Evolutionary conservation across 2,888 invertebrate genomes (phyloP).

Genomic region (Drosophila tanythrix): DNA sequence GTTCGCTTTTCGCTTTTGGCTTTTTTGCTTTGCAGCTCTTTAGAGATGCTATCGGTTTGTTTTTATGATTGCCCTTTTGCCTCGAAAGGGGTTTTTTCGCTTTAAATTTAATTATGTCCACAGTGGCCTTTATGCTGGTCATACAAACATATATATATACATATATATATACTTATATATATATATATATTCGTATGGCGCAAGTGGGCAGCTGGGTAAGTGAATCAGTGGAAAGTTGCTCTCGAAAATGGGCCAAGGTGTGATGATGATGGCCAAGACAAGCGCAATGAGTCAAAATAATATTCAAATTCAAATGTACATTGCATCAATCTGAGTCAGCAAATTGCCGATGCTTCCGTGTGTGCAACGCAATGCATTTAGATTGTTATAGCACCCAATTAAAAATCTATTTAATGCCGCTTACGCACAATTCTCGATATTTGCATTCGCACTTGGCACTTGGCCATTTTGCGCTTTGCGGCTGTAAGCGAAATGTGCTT

Average conservation of each 20-base stretch:
- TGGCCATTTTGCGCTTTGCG: conserved; percentile 25
- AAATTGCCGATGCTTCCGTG: conserved; percentile 7
- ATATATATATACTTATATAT: too few relatives aligned
- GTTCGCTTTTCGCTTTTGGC: conserved; percentile 51
- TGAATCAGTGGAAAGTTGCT: conserved; percentile 54
- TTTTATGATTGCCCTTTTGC: conserved; percentile 72
- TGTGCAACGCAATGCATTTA: conserved; percentile 13
- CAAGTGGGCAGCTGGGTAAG: conserved; percentile 34
- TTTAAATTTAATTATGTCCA: conserved; percentile 67
- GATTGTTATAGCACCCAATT: conserved; percentile 69
- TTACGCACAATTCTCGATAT: conserved; percentile 28
- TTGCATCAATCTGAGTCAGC: conserved; percentile 32
- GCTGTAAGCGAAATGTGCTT: conserved; percentile 68
- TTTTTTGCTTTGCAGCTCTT: conserved; percentile 27
- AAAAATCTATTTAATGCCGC: conserved; percentile 70
- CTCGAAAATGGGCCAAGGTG: conserved; percentile 32
- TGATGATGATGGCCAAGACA: conserved; percentile 23
- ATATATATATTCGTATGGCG: background rate
- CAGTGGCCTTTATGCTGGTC: conserved; percentile 15
- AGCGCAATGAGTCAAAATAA: conserved; percentile 33
- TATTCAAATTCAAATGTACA: background rate
- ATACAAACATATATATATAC: background rate
- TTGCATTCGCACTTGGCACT: conserved; percentile 35
- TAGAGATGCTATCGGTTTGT: conserved; percentile 62
- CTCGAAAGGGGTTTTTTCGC: conserved; percentile 35